These are phyloP conservation scores for Eumeta japonica DNA, from an alignment of 1,140 invertebrate species.

Conservation along the genomic window DNA sequence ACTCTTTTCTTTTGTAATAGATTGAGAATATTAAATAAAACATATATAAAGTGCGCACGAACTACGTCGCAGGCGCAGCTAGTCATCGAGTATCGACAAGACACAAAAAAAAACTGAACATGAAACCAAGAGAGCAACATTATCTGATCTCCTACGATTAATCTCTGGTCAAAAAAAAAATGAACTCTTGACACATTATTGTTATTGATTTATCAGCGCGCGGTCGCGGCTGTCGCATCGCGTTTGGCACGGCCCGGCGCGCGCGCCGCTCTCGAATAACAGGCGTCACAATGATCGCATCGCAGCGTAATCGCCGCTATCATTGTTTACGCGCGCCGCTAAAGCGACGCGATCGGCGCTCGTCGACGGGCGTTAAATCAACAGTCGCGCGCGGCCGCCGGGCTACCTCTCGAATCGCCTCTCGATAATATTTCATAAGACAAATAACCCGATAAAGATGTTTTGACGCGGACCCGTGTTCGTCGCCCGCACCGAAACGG, in stretches of 20 bases:
- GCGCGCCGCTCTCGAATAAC: neutral
- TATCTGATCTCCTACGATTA: too few relatives aligned
- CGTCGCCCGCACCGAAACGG: conserved; percentile 56
- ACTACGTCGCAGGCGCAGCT: too few relatives aligned
- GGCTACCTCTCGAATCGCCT: conserved; percentile 41
- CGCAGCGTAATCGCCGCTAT: conserved; percentile 48
- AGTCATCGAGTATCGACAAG: too few relatives aligned
- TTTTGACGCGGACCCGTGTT: conserved; percentile 57
- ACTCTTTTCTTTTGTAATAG: too few relatives aligned
- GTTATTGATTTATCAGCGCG: conserved; percentile 51
- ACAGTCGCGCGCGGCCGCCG: conserved; percentile 54
- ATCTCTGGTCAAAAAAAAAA: conserved; percentile 18
- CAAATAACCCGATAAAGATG: conserved; percentile 59
- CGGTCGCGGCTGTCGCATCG: conserved; percentile 41
- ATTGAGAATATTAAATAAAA: too few relatives aligned
- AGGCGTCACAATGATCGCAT: conserved; percentile 22
- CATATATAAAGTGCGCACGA: too few relatives aligned
- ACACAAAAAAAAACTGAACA: too few relatives aligned
- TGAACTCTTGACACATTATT: conserved; percentile 21
- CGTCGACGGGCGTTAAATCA: conserved; percentile 53
- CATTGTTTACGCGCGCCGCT: conserved; percentile 47
- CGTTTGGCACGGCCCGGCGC: conserved; percentile 29
- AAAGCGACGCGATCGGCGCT: conserved; percentile 45
- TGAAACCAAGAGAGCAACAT: too few relatives aligned
- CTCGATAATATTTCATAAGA: conserved; percentile 59